phyloP scores from a whole-genome alignment of 1,140 invertebrate genomes.

The Bombus haemorrhoidalis region DNA sequence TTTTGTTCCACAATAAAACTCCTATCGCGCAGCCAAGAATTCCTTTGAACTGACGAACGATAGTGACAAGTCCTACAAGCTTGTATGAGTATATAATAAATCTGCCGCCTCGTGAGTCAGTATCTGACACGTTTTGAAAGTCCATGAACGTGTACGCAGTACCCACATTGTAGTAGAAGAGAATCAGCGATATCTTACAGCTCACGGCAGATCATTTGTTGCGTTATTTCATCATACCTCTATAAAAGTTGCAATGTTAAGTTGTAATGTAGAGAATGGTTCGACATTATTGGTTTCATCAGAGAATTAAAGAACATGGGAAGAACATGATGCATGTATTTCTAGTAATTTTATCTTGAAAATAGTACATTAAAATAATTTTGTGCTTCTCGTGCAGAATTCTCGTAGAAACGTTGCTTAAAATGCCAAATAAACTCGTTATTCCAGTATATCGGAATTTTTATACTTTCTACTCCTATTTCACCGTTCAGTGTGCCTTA shows the following conservation, averaged over 20 bases:
- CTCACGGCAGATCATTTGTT: neutral
- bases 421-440: neutral
- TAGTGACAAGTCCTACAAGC: neutral
- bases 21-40: neutral
- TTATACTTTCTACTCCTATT: neutral
- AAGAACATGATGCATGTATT: too few species aligned
- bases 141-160: neutral
- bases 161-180: neutral
- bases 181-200: neutral
- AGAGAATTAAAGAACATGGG: too few species aligned
- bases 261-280: too few species aligned
- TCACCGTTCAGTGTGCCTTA: too few species aligned
- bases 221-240: neutral
- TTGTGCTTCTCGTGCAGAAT: too few species aligned
- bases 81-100: neutral
- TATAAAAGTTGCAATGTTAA: neutral
- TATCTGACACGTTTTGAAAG: slow-evolving; percentile 1
- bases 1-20: neutral
- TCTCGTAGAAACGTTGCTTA: neutral
- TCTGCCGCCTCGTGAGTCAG: neutral
- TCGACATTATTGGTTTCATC: too few species aligned
- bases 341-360: too few species aligned
- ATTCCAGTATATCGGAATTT: neutral
- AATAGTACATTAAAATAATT: too few species aligned
- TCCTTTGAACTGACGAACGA: slow-evolving; percentile 24